Evolutionary conservation across 2,797 vertebrate species (phyloP), one percentile per base, ranked within the genome.

Genomic region (Ctenopoma kingsleyae): DNA sequence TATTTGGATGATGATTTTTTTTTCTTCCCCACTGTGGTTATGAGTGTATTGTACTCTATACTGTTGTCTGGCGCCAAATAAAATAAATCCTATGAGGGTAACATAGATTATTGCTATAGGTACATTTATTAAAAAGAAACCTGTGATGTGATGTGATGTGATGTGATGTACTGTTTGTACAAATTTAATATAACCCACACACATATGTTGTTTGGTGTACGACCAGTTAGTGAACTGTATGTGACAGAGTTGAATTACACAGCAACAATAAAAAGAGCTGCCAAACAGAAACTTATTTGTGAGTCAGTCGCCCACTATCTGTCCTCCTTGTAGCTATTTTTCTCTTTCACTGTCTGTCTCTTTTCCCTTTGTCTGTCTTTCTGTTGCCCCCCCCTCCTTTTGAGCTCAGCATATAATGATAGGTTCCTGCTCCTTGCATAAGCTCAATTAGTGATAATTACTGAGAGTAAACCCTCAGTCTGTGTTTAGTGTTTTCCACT

Each of bases 371-470:
- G 23, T 55, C 7, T 35, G 43, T 20, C 62, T 38, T 22, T 43
- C 35, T 62, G 54, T 61, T 50, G 52, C 27, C 74, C 27, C 13
- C 52, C 65, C 70, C 51, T 43, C 49, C 27, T 36, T 51, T 55
- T 59, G 69, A 36, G 72, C 78, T 80, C 73, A 56, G 71, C 60
- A 22, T 81, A 67, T 89, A 92, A 91, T 91, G 69, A 91, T 67
- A 81, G 83, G 68, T 78, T 86, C 58, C 69, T 78, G 59, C 50
- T 82, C 63, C 82, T 66, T 82, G 84, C 70, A 73, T 82, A 86
- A 90, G 87, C 85, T 89, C 83, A 89, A 89, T 93, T 90, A 90
- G 76, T 79, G 90, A 69, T 90, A 91, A 93, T 91, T 87, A 89
- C 82, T 78, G 80, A 81, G 86, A 57, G 74, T 63, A 74, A 82